Evolutionary conservation across 2,888 invertebrate genomes (phyloP), one percentile per base, ranked within the genome.

Genomic region (Ctenicera cuprea): DNA sequence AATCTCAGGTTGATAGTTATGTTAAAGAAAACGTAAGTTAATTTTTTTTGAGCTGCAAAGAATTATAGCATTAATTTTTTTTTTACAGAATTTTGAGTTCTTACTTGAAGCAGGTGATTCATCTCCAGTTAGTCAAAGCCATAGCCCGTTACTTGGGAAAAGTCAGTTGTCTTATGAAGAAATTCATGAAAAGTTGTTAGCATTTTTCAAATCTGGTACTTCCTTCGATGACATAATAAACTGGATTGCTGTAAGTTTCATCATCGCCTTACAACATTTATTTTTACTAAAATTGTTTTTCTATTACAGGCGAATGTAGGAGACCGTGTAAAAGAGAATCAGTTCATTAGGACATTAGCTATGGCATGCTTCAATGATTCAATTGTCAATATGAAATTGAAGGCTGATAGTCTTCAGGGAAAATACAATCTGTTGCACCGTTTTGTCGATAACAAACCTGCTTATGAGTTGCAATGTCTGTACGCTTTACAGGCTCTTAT

Each of bases 401-500:
- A 88, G 67, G 79, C 80, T n/a, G 87, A 87, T 0, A 84, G 81
- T 64, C 86, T 92, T 65, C 84, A 85, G 54, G 84, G 82, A 54
- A 87, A 89, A 71, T 85, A 87, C 76, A 89, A 88, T 48, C 11
- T 94, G 65, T 89, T 95, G 76, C 89, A 90, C 78, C 92, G 92
- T 65, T 94, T 92, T 83, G 91, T 95, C 90, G 91, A 72, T 90
- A 91, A 79, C 90, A 91, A 72, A 88, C 90, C 48, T 90, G n/a
- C n/a, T n/a, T n/a, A 92, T 66, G 95, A 97, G 87, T 88, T 96
- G 71, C 94, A 95, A 86, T 95, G 95, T 83, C 89, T 97, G 78
- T 94, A 93, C 86, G 95, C 95, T 65, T 90, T 97, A 81, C 97
- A 97, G 86, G 90, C 93, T 74, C 89, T 96, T 75, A 91, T 95